A percentile compares a stretch with the other conserved stretches of the same genome.
Conservation (phyloP, 2,113 vertebrate genomes). For the Phocoena phocoena region DNA sequence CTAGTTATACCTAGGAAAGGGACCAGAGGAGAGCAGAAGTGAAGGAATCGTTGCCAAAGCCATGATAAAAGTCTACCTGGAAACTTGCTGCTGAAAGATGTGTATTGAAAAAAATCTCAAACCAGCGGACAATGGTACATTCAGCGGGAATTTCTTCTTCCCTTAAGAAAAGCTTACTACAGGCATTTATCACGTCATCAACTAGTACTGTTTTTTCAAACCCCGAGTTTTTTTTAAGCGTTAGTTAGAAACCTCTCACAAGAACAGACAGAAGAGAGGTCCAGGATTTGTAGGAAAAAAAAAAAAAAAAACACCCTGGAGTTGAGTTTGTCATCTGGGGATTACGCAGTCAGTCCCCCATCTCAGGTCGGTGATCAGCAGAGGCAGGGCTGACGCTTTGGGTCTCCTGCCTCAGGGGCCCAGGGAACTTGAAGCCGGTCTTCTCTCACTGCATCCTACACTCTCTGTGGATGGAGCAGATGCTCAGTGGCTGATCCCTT, state of each 20-base stretch:
- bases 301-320: too few species aligned
- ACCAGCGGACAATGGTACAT: not conserved
- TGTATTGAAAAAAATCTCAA: not conserved
- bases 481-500: not conserved
- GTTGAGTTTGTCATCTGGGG: not conserved
- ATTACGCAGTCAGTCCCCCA: not conserved
- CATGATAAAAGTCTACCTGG: not conserved
- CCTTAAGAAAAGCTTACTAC: not conserved
- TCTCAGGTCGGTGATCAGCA: not conserved
- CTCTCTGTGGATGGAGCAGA: not conserved
- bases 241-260: not conserved
- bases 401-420: not conserved
- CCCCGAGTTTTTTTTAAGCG: not conserved
- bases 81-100: not conserved
- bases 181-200: not conserved
- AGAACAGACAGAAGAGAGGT: not conserved
- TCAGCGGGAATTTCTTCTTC: not conserved
- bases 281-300: not conserved
- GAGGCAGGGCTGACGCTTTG: not conserved
- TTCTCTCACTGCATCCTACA: too few species aligned
- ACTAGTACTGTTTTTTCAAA: not conserved
- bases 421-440: not conserved
- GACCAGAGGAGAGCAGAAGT: not conserved
- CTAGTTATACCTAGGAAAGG: not conserved
- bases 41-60: not conserved